A percentile compares a stretch with the other conserved stretches of the same genome.
phyloP scores from a whole-genome alignment of 2,113 vertebrate genomes.

The Ptilorrhoa leucosticta region DNA sequence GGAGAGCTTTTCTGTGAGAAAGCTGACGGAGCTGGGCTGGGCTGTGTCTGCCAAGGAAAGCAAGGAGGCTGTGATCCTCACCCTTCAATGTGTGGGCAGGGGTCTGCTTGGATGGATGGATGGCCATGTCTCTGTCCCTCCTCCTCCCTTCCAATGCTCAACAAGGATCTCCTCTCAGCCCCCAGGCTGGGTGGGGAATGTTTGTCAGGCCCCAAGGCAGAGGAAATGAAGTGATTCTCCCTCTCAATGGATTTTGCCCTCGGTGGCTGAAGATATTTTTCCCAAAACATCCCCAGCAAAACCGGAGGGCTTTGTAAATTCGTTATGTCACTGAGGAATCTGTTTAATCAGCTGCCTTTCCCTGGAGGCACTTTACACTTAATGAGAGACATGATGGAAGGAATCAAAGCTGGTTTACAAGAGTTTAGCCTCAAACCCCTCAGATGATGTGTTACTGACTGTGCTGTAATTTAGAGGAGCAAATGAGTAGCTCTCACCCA shows the following conservation, averaged over 20 bases:
- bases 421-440: neutral
- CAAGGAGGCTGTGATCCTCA: neutral
- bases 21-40: neutral
- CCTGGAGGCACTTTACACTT: slow-evolving; percentile 34
- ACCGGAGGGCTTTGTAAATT: slow-evolving; percentile 50
- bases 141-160: neutral
- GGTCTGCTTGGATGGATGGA: neutral
- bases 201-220: neutral
- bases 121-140: neutral
- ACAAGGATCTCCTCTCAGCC: neutral
- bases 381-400: slow-evolving; percentile 42
- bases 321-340: slow-evolving; percentile 63
- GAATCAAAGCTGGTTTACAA: neutral
- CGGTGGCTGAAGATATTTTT: slow-evolving; percentile 32
- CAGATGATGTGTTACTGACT: neutral
- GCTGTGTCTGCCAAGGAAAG: neutral
- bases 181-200: neutral
- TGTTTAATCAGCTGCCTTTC: slow-evolving; percentile 68
- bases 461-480: neutral
- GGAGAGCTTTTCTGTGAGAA: neutral
- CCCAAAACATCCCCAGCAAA: slow-evolving; percentile 56
- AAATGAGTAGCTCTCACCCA: neutral
- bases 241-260: neutral
- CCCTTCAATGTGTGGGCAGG: rapidly evolving
- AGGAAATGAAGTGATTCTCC: neutral